Evolutionary conservation across 2,797 vertebrate genomes (phyloP).

Genomic region (Phataginus tricuspis): DNA sequence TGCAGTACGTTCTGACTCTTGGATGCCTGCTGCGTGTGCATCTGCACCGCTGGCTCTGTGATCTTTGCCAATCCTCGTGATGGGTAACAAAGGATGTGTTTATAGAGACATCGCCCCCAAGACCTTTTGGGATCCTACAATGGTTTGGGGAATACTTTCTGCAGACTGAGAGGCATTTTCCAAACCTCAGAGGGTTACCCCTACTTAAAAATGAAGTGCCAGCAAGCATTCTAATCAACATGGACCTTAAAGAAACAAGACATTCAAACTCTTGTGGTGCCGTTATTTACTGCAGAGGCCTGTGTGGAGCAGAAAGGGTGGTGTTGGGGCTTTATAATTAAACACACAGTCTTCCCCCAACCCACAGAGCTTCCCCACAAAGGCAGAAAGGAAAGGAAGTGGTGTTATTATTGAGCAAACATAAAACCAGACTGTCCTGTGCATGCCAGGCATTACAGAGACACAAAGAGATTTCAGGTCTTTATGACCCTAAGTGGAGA

Average conservation of each 20-base stretch:
- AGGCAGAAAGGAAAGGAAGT: not conserved
- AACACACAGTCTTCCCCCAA: no score
- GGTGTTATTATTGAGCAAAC: not conserved
- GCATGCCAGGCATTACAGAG: not conserved
- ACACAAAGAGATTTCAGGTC: no score
- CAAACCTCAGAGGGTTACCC: not conserved
- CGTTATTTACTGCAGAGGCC: rapidly evolving
- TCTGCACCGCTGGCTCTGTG: rapidly evolving
- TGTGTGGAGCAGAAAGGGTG: no score
- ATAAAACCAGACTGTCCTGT: not conserved
- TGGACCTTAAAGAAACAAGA: rapidly evolving
- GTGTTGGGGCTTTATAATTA: not conserved
- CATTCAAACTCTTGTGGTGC: no score
- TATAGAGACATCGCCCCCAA: no score
- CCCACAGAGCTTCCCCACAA: no score
- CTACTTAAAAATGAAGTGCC: no score
- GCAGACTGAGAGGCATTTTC: not conserved
- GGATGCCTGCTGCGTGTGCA: rapidly evolving
- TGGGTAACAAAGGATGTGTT: no score
- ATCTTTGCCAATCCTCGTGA: not conserved
- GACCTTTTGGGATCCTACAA: not conserved
- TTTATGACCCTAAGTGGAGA: not conserved
- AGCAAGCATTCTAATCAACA: rapidly evolving
- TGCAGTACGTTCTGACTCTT: not conserved
- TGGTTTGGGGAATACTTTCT: no score